phyloP scores from a whole-genome alignment of 2,888 invertebrate species.

The Steinernema scapterisci region DNA sequence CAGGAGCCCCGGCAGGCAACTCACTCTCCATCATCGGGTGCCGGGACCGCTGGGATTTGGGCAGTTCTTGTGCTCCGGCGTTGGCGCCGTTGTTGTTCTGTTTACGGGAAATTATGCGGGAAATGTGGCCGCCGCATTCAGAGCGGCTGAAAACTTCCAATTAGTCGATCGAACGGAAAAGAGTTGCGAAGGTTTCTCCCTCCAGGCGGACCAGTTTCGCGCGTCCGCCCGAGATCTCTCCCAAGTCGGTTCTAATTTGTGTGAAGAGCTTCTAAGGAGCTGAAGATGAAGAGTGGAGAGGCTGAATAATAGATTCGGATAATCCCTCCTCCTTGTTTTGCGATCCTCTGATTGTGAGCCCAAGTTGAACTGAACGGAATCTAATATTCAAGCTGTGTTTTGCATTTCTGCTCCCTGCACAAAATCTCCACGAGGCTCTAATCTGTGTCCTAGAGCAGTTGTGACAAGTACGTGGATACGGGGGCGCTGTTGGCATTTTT shows the following conservation, averaged over 20 bases:
- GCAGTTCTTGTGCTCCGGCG: not conserved
- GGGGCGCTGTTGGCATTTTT: too few species aligned
- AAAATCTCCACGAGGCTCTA: too few species aligned
- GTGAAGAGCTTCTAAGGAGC: not conserved
- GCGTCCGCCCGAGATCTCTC: not conserved
- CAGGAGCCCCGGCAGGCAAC: not conserved
- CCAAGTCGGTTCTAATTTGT: not conserved
- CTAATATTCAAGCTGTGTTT: too few species aligned
- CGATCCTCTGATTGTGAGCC: too few species aligned
- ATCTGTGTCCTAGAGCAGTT: too few species aligned
- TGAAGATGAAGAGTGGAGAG: constrained; percentile 10
- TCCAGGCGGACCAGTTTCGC: not conserved
- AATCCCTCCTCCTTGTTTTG: not conserved
- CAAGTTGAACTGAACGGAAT: too few species aligned
- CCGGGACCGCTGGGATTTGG: not conserved
- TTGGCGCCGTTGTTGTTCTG: not conserved
- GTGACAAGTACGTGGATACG: too few species aligned
- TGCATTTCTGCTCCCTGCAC: too few species aligned
- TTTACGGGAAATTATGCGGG: constrained; percentile 25
- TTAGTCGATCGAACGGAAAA: constrained; percentile 1
- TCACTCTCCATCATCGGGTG: not conserved
- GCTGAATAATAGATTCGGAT: constrained; percentile 25
- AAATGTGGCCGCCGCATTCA: not conserved
- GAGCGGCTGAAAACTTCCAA: constrained; percentile 11
- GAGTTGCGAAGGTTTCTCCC: not conserved